Conservation (phyloP, 2,797 vertebrate species). For the Iguana delicatissima region DNA sequence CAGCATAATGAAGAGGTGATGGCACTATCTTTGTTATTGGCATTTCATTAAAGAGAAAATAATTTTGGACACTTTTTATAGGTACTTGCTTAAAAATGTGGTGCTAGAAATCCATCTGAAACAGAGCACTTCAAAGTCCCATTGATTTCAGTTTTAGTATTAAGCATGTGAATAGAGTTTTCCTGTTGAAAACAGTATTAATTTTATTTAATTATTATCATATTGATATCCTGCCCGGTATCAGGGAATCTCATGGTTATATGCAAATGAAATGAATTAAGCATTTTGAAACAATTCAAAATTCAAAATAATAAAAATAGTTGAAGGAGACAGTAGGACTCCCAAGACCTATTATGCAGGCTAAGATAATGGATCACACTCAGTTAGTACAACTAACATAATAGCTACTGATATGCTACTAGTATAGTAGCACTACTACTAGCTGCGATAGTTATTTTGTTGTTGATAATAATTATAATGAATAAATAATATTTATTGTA, state of each 20-base stretch:
- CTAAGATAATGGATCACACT: neutral
- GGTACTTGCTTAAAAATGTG: conserved; percentile 12
- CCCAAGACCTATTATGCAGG: neutral
- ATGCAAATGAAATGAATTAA: too few species aligned
- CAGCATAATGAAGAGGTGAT: conserved; percentile 63
- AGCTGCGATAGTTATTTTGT: too few species aligned
- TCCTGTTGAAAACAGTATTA: neutral
- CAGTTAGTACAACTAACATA: too few species aligned
- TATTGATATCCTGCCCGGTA: too few species aligned
- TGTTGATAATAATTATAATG: neutral
- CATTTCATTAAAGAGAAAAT: conserved; percentile 59
- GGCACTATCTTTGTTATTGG: conserved; percentile 47
- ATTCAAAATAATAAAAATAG: neutral
- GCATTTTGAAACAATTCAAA: too few species aligned
- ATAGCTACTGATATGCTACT: too few species aligned
- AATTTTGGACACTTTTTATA: conserved; percentile 65
- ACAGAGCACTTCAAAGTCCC: neutral
- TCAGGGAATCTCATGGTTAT: too few species aligned
- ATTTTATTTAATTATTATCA: too few species aligned
- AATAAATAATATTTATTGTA: neutral
- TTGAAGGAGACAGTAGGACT: neutral
- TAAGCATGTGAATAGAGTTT: neutral
- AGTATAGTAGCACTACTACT: too few species aligned
- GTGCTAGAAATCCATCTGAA: neutral
- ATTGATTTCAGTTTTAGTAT: neutral